Percentiles rank a stretch among this genome's conserved stretches.
Evolutionary conservation across 2,888 invertebrate species (phyloP).

Genomic region (Ligdia adustata): DNA sequence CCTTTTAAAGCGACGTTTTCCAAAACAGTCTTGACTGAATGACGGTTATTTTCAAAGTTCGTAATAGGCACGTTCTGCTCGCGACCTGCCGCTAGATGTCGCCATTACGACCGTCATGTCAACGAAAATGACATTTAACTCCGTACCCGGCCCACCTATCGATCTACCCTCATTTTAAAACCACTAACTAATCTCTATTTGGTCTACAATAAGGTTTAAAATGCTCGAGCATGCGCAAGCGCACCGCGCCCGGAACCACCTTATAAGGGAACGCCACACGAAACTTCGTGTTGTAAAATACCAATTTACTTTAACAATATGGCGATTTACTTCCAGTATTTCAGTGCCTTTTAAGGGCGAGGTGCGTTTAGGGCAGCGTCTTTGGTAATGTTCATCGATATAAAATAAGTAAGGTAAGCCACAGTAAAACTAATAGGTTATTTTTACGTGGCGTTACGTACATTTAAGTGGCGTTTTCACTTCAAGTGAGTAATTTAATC

Average conservation of each 20-base stretch:
- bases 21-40: constrained; percentile 6
- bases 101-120: constrained; percentile 62
- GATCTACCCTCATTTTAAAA: constrained; percentile 4
- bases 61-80: constrained; percentile 39
- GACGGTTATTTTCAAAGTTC: constrained; percentile 34
- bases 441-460: too few relatives aligned
- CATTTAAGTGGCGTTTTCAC: too few relatives aligned
- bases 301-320: constrained; percentile 80
- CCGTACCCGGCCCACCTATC: constrained; percentile 27
- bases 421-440: constrained; percentile 41
- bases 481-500: too few relatives aligned
- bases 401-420: constrained; percentile 40
- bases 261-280: constrained; percentile 63
- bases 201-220: constrained; percentile 34
- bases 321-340: constrained; percentile 72
- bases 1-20: constrained; percentile 12
- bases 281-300: constrained; percentile 75
- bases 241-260: constrained; percentile 19
- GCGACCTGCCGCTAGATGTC: constrained; percentile 60
- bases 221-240: constrained; percentile 20
- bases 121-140: constrained; percentile 66
- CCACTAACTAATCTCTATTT: constrained; percentile 7
- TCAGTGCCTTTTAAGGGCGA: constrained; percentile 70
- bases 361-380: constrained; percentile 68
- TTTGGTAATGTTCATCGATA: constrained; percentile 60